Conservation (phyloP, 2,888 invertebrate genomes). For the Cylloceria caligata region DNA sequence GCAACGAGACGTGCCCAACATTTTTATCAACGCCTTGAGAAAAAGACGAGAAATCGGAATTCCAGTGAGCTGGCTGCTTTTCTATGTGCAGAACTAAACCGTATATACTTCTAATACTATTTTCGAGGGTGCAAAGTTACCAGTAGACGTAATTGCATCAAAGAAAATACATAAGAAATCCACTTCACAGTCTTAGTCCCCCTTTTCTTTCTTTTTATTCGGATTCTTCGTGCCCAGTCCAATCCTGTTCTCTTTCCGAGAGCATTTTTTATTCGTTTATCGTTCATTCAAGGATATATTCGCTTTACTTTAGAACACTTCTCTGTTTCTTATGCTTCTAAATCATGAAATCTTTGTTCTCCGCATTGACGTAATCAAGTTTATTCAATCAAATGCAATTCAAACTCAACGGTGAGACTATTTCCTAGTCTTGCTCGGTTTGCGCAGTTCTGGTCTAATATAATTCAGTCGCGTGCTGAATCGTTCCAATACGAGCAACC, state of each 20-base stretch:
- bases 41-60: constrained; percentile 47
- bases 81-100: constrained; percentile 3
- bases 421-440: background rate
- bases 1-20: constrained; percentile 62
- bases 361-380: background rate
- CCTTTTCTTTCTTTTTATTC: constrained; percentile 6
- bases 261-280: constrained; percentile 25
- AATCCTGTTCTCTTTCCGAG: background rate
- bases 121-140: constrained; percentile 12
- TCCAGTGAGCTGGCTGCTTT: constrained; percentile 26
- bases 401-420: background rate
- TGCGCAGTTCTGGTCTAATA: background rate
- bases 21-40: constrained; percentile 56
- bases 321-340: background rate
- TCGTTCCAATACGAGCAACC: constrained; percentile 21
- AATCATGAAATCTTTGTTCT: constrained; percentile 1
- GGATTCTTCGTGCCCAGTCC: constrained; percentile 12
- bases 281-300: background rate
- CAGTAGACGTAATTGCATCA: constrained; percentile 29
- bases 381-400: background rate
- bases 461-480: constrained; percentile 14
- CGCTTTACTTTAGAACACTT: constrained; percentile 1
- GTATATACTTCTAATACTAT: constrained; percentile 7
- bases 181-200: constrained; percentile 13
- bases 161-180: constrained; percentile 29